Conservation (phyloP, 2,888 invertebrate species). For the Leucoptera coffeella region DNA sequence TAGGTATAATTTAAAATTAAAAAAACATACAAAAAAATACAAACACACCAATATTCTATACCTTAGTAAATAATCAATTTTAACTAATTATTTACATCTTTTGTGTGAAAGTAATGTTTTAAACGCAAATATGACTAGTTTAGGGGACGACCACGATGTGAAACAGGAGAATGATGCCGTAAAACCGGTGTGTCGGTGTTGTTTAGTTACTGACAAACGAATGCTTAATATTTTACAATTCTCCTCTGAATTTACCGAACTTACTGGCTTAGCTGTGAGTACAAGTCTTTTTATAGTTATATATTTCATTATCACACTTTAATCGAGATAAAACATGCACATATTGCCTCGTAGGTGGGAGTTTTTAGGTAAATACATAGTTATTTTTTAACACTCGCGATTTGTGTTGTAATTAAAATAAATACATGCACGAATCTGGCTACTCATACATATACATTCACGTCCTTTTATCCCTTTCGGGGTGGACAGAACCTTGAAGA, state of each 20-base stretch:
- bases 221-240: slow-evolving; percentile 11
- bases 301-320: neutral
- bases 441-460: no score
- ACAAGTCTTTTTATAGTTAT: neutral
- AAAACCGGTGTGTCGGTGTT: slow-evolving; percentile 23
- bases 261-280: slow-evolving; percentile 26
- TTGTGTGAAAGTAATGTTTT: no score
- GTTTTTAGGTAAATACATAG: no score
- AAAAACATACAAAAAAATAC: no score
- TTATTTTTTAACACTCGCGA: neutral
- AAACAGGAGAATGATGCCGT: slow-evolving; percentile 4
- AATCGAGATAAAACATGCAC: neutral
- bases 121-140: neutral
- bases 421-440: neutral
- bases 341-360: neutral
- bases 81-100: no score
- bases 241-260: slow-evolving; percentile 15
- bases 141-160: neutral
- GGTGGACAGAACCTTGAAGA: no score
- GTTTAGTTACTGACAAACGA: slow-evolving; percentile 20
- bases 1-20: no score
- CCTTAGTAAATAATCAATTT: no score
- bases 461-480: no score
- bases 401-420: neutral
- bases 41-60: no score